Evolutionary conservation across 2,113 vertebrate species (phyloP).

Genomic region (Heptranchias perlo): DNA sequence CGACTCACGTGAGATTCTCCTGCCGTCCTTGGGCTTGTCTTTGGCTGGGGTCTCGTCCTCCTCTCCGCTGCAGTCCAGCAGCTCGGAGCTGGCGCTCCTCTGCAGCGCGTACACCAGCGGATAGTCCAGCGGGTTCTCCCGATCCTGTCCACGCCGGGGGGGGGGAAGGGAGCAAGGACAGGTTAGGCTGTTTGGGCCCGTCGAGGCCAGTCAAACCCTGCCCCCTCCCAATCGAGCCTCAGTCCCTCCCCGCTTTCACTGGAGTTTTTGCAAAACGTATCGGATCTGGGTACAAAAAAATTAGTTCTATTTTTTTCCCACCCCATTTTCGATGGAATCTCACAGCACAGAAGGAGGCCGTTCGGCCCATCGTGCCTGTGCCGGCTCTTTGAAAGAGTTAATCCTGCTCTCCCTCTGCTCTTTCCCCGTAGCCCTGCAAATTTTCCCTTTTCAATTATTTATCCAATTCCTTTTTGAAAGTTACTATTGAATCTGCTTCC

Average conservation of each 20-base stretch:
- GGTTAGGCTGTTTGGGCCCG: not conserved
- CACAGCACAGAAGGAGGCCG: too few relatives aligned
- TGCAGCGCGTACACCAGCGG: slow-evolving; percentile 66
- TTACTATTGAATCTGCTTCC: too few relatives aligned
- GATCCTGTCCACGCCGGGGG: slow-evolving; percentile 56
- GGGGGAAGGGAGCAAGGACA: not conserved
- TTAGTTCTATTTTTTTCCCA: too few relatives aligned
- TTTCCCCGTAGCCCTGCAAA: too few relatives aligned
- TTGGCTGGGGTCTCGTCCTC: slow-evolving; percentile 60
- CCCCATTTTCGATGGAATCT: too few relatives aligned
- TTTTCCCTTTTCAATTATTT: too few relatives aligned
- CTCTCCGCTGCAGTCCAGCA: slow-evolving; percentile 74
- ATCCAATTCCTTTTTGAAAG: too few relatives aligned
- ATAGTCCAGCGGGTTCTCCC: slow-evolving; percentile 77
- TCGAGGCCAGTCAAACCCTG: not conserved
- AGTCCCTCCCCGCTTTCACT: not conserved
- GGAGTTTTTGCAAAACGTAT: too few relatives aligned
- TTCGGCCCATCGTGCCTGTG: too few relatives aligned
- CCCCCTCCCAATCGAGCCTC: not conserved
- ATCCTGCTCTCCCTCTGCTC: too few relatives aligned
- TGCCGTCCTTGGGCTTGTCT: slow-evolving; percentile 40
- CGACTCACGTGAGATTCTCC: not conserved
- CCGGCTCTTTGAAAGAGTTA: too few relatives aligned
- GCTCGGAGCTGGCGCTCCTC: slow-evolving; percentile 59
- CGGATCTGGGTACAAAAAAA: too few relatives aligned